These are phyloP conservation scores for Thymelicus sylvestris DNA, from an alignment of 2,888 invertebrate species.

Conservation along the genomic window DNA sequence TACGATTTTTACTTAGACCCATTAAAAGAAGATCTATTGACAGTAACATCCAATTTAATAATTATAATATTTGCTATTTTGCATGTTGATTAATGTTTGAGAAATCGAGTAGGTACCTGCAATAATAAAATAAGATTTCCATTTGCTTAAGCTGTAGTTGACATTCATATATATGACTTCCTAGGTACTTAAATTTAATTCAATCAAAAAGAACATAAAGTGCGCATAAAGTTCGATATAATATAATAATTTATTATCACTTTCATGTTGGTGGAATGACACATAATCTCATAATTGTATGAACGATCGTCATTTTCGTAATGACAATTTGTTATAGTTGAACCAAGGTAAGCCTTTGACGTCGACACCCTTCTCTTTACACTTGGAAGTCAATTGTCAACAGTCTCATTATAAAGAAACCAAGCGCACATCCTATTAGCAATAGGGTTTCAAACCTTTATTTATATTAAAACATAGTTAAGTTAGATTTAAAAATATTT, in stretches of 20 bases:
- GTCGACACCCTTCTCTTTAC: slow-evolving; percentile 29
- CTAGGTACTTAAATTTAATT: too few relatives aligned
- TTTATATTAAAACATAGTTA: neutral
- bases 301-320: slow-evolving; percentile 1
- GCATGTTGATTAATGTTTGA: too few relatives aligned
- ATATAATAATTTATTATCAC: neutral
- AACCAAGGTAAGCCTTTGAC: slow-evolving; percentile 34
- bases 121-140: too few relatives aligned
- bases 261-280: neutral
- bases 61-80: too few relatives aligned
- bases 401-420: slow-evolving; percentile 19
- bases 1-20: too few relatives aligned
- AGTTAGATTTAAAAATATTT: neutral
- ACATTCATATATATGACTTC: too few relatives aligned
- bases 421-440: slow-evolving; percentile 29
- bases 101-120: too few relatives aligned
- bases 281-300: neutral
- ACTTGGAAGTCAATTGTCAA: slow-evolving; percentile 18
- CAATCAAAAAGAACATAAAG: too few relatives aligned
- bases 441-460: slow-evolving; percentile 6
- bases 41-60: too few relatives aligned
- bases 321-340: slow-evolving; percentile 23
- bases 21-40: too few relatives aligned
- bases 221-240: too few relatives aligned
- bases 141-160: too few relatives aligned